These are phyloP conservation scores for Indicator indicator DNA, from an alignment of 2,113 vertebrate species.

Conservation along the genomic window DNA sequence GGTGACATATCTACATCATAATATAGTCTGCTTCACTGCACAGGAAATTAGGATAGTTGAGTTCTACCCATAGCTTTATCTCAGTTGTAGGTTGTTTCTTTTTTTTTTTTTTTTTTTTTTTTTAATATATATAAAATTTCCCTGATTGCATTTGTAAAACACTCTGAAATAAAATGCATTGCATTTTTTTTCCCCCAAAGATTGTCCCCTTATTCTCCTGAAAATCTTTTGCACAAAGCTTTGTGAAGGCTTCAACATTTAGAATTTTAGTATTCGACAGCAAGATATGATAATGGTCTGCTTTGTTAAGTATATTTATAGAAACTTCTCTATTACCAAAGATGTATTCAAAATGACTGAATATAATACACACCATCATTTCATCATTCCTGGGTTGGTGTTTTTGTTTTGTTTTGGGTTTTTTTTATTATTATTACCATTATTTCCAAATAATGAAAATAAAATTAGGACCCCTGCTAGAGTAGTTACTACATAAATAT, in stretches of 20 bases:
- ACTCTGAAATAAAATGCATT: not conserved
- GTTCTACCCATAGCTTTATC: not conserved
- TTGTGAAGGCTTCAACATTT: not conserved
- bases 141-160: not conserved
- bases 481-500: not conserved
- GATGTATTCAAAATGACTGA: not conserved
- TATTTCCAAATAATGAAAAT: not conserved
- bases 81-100: not conserved
- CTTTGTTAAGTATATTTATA: not conserved
- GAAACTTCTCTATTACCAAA: not conserved
- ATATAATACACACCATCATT: not conserved
- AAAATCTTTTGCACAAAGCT: not conserved
- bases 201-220: not conserved
- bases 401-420: too few species aligned
- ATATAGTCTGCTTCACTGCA: not conserved
- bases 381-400: not conserved
- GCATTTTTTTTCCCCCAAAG: accelerated
- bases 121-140: not conserved
- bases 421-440: not conserved
- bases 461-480: not conserved
- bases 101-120: not conserved
- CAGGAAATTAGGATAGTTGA: not conserved
- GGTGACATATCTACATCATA: accelerated
- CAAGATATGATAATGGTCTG: not conserved
- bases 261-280: not conserved